Base-by-base conservation (phyloP, 2,797 vertebrate genomes). In the Chelmon rostratus region DNA sequence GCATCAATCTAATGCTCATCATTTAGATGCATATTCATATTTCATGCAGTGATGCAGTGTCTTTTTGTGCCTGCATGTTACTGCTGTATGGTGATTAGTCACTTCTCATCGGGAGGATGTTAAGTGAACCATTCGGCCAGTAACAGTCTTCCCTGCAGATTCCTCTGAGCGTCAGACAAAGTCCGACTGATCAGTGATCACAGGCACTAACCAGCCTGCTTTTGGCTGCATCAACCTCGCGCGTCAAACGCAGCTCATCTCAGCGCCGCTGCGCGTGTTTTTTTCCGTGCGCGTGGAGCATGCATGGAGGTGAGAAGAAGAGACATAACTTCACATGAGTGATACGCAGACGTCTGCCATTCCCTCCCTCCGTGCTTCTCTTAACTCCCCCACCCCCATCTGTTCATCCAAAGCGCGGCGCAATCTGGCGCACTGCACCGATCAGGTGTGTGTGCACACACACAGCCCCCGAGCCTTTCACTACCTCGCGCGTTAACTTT, bases 371-470 rank as follows among this genome's bases (percentile, higher is more conserved):
- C 73, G 73, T 84, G 79, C 82, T 81, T 88, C 80, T 91, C 87
- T 93, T 89, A 91, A 92, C 91, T 91, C 88, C 88, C 85, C 91
- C 86, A 57, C 70, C 71, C 76, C 91, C 93, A 94, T 94, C 94
- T 94, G 93, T 93, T 92, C 92, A 74, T 79, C 69, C 70, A 42
- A 71, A 78, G 78, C 81, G 64, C 61, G 50, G 75, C 83, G 56
- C 93, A 91, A 88, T 93, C 92, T 93, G 92, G 85, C 89, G 62
- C 81, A 16, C 75, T 69, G 75, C 75, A 83, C 40, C 87, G 90
- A 92, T 91, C 92, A 92, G 90, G 90, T 91, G 79, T 72, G 79
- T 72, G 74, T 61, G 16, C 77, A 63, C 78, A 64, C 44, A 63
- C 46, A 52, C 65, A 4, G 42, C 56, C 40, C 70, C n/a, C 7